Base-by-base conservation (phyloP, 1,140 invertebrate genomes). In the Geopemphigus sp. region DNA sequence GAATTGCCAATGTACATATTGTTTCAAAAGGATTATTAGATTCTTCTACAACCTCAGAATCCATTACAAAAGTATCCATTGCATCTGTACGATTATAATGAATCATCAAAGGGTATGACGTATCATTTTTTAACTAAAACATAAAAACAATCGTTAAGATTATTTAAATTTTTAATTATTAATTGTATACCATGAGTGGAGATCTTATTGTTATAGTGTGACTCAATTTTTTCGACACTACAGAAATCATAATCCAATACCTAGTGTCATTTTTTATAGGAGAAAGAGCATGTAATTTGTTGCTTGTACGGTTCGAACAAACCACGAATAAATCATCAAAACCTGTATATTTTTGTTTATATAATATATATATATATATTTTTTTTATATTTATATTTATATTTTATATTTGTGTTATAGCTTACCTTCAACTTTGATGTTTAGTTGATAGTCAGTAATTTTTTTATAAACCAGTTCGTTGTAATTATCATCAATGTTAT, bases 11-110 rank as follows among this genome's bases (percentile, higher is more conserved):
- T 80, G 91, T 88, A 85, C 92, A 89, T 61, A 90, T 91, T 39
- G 92, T 90, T 82, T 92, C 89, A 85, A 94, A 94, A 0, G 92
- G 92, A 86, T 93, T 93, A 19, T 88, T 89, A 17, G 90, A 86
- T 78, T 91, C 88, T 8, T 91, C 91, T 15, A 91, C 88, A 5
- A 88, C 85, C 29, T 88, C 88, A 3, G 89, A 84, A 59, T 89
- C 88, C 54, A 74, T 81, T 45, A 78, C 74, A 11, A 91, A 84
- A 81, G 90, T 87, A 85, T 92, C 89, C 26, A 93, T 84, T 32
- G 91, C 88, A 14, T 90, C 87, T 10, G 56, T 81, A 66, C 91
- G 92, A 82, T 91, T 90, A 84, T 93, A 93, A 82, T 91, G 90
- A 54, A 94, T 85, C 76, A 91, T 91, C 26, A 95, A 84, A 0